Evolutionary conservation across 2,888 invertebrate genomes (phyloP), one percentile per base, ranked within the genome.

Genomic region (Drosophila suboccidentalis): DNA sequence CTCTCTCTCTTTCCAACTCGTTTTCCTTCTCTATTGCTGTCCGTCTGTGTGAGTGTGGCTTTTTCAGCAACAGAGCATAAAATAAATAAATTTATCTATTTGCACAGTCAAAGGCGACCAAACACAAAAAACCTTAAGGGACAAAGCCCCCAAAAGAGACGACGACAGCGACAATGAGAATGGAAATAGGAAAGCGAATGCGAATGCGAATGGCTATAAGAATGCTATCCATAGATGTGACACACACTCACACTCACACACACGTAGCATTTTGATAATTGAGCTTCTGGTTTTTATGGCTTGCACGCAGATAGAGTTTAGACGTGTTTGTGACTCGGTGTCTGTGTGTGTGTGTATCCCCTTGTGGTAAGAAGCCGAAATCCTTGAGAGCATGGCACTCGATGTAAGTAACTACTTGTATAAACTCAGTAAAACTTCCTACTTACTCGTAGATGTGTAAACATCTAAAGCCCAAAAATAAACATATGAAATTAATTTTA

Each of bases 81-180:
- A 84, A 87, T 88, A 87, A 83, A 88, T 86, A 88, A 88, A 85
- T 85, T 88, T 88, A 85, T 85, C 84, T 80, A 88, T 88, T 86
- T 86, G 84, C 78, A 76, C 87, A 83, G 87, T 84, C 84, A 86
- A 86, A 83, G 87, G 84, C 88, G 86, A 71, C 68, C 82, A 49
- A 67, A 73, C 39, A 69, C 50, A 76, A 58, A 72, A 71, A 73
- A 67, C 69, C 82, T 47, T 74, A 82, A 69, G 77, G 87, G 71
- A 86, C 78, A 80, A 73, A 78, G 73, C 55, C 51, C 47, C 66
- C 63, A 64, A 64, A 68, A 64, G 53, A 49, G 57, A 47, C 41
- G 54, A 22, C 60, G 36, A 47, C 50, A 17, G 44, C 61, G 80
- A 66, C 69, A 66, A 63, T 53, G 47, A 60, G 41, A 62, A 59